A percentile compares a stretch with the other conserved stretches of the same genome.
phyloP scores from a whole-genome alignment of 2,113 vertebrate species.

The Chauna torquata region DNA sequence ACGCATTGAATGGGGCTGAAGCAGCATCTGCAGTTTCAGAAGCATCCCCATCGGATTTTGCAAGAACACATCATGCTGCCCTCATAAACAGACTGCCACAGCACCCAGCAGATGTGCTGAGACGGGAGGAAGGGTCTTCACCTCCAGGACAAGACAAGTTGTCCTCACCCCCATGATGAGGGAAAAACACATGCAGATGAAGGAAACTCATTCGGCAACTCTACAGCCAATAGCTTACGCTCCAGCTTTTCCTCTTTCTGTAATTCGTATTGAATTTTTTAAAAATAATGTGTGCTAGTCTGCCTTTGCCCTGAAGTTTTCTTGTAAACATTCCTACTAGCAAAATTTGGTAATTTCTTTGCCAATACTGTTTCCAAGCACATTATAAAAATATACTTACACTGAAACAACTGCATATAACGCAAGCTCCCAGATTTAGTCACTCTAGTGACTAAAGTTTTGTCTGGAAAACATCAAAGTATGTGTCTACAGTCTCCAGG shows the following conservation, averaged over 20 bases:
- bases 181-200: not conserved
- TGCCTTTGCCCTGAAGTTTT: not conserved
- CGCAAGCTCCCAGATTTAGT: conserved; percentile 26
- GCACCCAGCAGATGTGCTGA: not conserved
- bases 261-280: not conserved
- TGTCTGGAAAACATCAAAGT: conserved; percentile 55
- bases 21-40: not conserved
- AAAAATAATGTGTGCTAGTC: not conserved
- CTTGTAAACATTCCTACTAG: not conserved
- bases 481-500: conserved; percentile 7
- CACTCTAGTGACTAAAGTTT: conserved; percentile 38
- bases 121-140: not conserved
- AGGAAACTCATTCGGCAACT: not conserved
- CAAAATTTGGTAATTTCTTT: not conserved
- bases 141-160: not conserved
- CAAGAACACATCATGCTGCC: not conserved
- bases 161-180: not conserved
- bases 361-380: not conserved
- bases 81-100: not conserved
- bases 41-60: not conserved
- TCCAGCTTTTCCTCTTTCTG: not conserved
- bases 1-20: not conserved
- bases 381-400: not conserved
- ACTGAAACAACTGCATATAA: not conserved
- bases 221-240: not conserved